phyloP scores from a whole-genome alignment of 2,113 vertebrate genomes.

The Bujurquina vittata region DNA sequence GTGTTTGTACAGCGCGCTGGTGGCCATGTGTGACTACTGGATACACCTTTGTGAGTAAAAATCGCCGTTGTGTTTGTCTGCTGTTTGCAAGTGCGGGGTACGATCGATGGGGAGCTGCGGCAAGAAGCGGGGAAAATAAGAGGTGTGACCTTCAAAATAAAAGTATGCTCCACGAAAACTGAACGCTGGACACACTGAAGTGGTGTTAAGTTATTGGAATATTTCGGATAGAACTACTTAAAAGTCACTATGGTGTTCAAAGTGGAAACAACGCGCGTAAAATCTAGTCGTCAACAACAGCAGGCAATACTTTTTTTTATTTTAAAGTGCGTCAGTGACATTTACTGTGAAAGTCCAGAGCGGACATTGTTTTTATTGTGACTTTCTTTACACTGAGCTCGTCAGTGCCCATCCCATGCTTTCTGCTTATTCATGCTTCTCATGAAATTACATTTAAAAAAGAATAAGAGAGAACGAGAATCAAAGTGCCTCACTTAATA shows the following conservation, averaged over 20 bases:
- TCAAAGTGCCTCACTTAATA: neutral
- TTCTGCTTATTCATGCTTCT: conserved; percentile 73
- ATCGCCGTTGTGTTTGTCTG: conserved; percentile 24
- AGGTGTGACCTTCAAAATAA: conserved; percentile 36
- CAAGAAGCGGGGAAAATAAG: conserved; percentile 14
- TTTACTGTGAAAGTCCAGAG: conserved; percentile 25
- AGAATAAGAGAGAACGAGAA: neutral
- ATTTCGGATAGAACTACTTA: neutral
- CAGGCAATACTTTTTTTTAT: neutral
- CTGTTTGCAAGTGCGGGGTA: conserved; percentile 4
- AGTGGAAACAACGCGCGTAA: too few relatives aligned
- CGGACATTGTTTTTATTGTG: conserved; percentile 6
- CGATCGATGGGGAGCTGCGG: conserved; percentile 13
- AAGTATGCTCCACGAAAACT: neutral
- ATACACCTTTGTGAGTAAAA: conserved; percentile 76
- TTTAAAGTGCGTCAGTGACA: neutral
- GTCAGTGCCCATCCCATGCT: conserved; percentile 35
- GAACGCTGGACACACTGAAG: neutral
- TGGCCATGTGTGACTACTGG: conserved; percentile 74
- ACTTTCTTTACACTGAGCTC: neutral
- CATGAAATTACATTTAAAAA: neutral
- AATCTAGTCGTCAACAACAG: neutral
- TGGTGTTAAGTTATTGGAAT: neutral
- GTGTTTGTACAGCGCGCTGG: conserved; percentile 58
- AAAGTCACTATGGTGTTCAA: neutral